Evolutionary conservation across 2,113 vertebrate species (phyloP), one percentile per base, ranked within the genome.

Genomic region (Pontoporia blainvillei): DNA sequence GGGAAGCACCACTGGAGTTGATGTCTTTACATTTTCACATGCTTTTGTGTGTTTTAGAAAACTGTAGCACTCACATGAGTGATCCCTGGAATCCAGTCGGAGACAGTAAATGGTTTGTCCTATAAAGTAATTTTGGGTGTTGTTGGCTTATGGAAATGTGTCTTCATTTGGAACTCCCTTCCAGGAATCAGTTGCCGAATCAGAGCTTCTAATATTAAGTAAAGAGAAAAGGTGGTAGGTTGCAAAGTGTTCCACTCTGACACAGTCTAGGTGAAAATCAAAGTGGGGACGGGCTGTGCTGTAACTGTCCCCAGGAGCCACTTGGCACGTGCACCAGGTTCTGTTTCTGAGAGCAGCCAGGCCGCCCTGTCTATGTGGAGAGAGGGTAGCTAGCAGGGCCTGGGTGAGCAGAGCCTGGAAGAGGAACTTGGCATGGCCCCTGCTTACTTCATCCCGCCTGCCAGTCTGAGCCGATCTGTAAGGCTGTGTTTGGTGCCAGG

Each of bases 401-500:
- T 29, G 52, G 54, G 90, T 73, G 86, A 97, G 83, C 23, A 44
- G 59, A 92, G 88, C 36, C 59, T 34, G 14, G 90, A 83, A 83
- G 57, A 64, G 75, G 82, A 31, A 93, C 39, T 73, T 98, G 97
- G 97, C 97, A 97, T 93, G 18, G 64, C 44, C 49, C 82, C 64
- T 57, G 71, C 73, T 96, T 90, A 34, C 97, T 90, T 96, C 97
- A 94, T 95, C 97, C 92, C 71, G 85, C 49, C 21, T 89, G 96
- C 95, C 96, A 92, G 92, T 95, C 71, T 93, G 71, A 89, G 71
- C 84, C 2, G 66, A 90, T 96, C 98, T 98, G 96, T 90, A 94
- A 36, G 95, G 27, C 94, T 97, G 97, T 15, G 89, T 97, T 97
- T 71, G 83, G 89, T 97, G 93, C 97, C 97, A 98, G 81, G 34